Evolutionary conservation across 2,797 vertebrate genomes (phyloP), one percentile per base, ranked within the genome.

Genomic region (Heteromormyrus szaboi): DNA sequence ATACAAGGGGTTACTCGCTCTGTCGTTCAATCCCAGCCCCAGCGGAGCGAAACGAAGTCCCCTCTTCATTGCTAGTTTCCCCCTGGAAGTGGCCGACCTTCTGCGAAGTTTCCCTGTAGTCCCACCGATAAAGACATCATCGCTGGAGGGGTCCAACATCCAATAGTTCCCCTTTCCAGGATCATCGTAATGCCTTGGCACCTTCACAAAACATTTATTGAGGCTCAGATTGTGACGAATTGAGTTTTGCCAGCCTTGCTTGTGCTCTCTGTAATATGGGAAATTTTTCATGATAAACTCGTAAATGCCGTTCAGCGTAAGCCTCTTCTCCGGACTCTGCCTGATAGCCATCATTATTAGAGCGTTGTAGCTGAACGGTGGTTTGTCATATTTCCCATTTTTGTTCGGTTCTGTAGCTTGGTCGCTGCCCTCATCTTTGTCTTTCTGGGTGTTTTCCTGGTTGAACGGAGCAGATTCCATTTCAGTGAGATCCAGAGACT

Each of bases 331-430:
- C 0, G 96, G 95, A 89, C 96, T 96, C 91, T 96, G 96, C 0
- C 96, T 88, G 88, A 97, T 97, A 0, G 96, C 96, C 96, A 97
- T 97, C 96, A 97, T 96, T 88, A 97, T 97, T 89, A 97, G 93
- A 1, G 96, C 96, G 92, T 97, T 97, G 91, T 97, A 97, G 92
- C 96, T 96, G 91, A 97, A 97, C 62, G 96, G 96, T 4, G 96
- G 96, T 65, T 97, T 97, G 91, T 96, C 96, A n/a, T 92, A 93
- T 89, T 96, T 96, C 8, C 93, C 94, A 8, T 90, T 93, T 86
- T 95, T 96, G 46, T 88, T 90, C n/a, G 88, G 91, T 84, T 93
- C 95, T 88, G 92, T 68, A 29, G 93, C 89, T 88, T 92, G 89
- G 3, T 87, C 89, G 89, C 50, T n/a, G 22, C 88, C 92, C 79